Evolutionary conservation across 2,888 invertebrate genomes (phyloP).

Genomic region (Acrobasis consociella): DNA sequence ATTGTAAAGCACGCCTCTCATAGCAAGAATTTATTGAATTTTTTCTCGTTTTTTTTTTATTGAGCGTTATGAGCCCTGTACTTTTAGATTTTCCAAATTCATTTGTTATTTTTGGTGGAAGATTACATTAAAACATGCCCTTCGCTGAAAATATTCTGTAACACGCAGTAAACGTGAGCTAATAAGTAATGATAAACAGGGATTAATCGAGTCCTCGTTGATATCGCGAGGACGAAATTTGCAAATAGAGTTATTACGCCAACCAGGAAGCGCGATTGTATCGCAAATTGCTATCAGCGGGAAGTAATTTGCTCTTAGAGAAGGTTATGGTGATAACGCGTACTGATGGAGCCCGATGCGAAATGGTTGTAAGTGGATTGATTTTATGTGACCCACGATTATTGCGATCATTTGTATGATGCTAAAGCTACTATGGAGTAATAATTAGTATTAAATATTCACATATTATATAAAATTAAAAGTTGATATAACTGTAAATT

Average conservation of each 20-base stretch:
- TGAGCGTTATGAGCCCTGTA: too few relatives aligned
- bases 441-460: too few relatives aligned
- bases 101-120: too few relatives aligned
- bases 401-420: too few relatives aligned
- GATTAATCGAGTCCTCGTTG: constrained; percentile 23
- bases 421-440: too few relatives aligned
- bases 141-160: background rate
- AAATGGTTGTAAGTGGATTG: constrained; percentile 7
- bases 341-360: constrained; percentile 31
- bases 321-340: constrained; percentile 75
- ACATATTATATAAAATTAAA: too few relatives aligned
- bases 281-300: constrained; percentile 60
- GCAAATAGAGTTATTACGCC: constrained; percentile 25
- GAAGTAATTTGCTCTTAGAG: constrained; percentile 76
- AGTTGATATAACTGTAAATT: too few relatives aligned
- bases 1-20: too few relatives aligned
- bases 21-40: too few relatives aligned
- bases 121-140: background rate
- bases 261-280: constrained; percentile 44
- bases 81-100: too few relatives aligned
- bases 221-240: constrained; percentile 18
- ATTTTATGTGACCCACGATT: background rate
- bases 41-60: too few relatives aligned
- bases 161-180: constrained; percentile 4
- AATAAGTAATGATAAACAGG: constrained; percentile 2